Evolutionary conservation across 2,888 invertebrate species (phyloP).

Genomic region (Andrena dorsata): DNA sequence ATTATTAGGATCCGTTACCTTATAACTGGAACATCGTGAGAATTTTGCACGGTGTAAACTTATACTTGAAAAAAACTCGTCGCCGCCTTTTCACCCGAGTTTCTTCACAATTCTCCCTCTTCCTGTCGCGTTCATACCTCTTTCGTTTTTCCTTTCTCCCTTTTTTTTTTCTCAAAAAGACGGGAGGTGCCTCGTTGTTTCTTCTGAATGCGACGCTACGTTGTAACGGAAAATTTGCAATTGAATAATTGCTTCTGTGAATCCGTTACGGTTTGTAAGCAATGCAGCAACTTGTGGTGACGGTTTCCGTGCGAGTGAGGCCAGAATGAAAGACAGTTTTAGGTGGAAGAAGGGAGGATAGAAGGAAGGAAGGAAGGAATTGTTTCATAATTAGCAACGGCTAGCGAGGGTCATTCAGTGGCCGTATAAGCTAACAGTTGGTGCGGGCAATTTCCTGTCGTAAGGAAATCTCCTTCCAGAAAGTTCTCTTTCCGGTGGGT

Average conservation of each 20-base stretch:
- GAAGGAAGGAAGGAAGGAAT: slow-evolving; percentile 60
- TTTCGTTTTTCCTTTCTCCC: neutral
- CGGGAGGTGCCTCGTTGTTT: no score
- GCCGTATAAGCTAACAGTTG: slow-evolving; percentile 45
- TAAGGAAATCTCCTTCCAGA: slow-evolving; percentile 41
- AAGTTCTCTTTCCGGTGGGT: slow-evolving; percentile 67
- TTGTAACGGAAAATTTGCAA: slow-evolving; percentile 12
- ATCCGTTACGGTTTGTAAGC: slow-evolving; percentile 19
- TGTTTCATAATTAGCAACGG: slow-evolving; percentile 67
- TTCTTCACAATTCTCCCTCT: neutral
- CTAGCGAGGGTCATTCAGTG: slow-evolving; percentile 47
- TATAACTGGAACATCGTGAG: slow-evolving; percentile 48
- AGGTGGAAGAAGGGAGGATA: slow-evolving; percentile 46
- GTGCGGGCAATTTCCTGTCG: slow-evolving; percentile 63
- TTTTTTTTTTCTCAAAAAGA: neutral
- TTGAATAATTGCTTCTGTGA: slow-evolving; percentile 20
- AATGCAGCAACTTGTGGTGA: slow-evolving; percentile 10
- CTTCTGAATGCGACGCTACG: neutral
- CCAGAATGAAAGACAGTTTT: slow-evolving; percentile 35
- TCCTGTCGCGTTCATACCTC: neutral
- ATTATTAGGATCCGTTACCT: slow-evolving; percentile 49
- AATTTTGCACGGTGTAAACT: slow-evolving; percentile 35
- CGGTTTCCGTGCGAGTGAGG: slow-evolving; percentile 10
- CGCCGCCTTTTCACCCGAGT: neutral
- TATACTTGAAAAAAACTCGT: neutral